phyloP scores from a whole-genome alignment of 2,113 vertebrate genomes.

The Gracilinanus agilis region DNA sequence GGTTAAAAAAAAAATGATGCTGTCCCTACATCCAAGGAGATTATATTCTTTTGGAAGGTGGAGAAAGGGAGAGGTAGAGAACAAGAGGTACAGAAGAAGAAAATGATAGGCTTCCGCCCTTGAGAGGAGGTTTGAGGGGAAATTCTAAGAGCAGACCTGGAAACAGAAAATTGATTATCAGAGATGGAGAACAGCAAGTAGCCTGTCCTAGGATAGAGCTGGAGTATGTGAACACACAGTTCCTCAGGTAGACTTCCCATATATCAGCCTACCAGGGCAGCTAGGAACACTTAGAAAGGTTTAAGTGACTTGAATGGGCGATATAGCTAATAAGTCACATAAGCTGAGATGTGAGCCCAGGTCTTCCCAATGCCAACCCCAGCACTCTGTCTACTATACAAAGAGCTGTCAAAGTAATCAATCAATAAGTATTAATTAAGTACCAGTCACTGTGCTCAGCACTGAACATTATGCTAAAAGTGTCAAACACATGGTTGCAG shows the following conservation, averaged over 20 bases:
- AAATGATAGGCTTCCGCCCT: neutral
- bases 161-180: neutral
- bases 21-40: neutral
- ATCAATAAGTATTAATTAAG: too few relatives aligned
- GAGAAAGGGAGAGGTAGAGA: neutral
- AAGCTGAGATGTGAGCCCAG: too few relatives aligned
- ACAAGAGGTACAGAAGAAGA: neutral
- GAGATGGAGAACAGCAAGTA: neutral
- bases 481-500: too few relatives aligned
- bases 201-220: neutral
- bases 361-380: too few relatives aligned
- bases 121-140: neutral
- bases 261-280: neutral
- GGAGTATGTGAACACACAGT: too few relatives aligned
- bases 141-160: neutral
- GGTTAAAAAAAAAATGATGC: neutral
- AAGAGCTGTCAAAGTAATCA: too few relatives aligned
- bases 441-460: too few relatives aligned
- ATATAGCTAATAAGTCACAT: too few relatives aligned
- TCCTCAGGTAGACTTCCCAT: neutral
- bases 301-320: too few relatives aligned
- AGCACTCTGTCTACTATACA: too few relatives aligned
- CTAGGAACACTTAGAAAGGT: neutral
- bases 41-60: neutral
- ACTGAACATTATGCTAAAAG: too few relatives aligned